Percentiles rank a stretch among this genome's conserved stretches.
Evolutionary conservation across 2,888 invertebrate species (phyloP).

Genomic region (Meghimatium bilineatum): DNA sequence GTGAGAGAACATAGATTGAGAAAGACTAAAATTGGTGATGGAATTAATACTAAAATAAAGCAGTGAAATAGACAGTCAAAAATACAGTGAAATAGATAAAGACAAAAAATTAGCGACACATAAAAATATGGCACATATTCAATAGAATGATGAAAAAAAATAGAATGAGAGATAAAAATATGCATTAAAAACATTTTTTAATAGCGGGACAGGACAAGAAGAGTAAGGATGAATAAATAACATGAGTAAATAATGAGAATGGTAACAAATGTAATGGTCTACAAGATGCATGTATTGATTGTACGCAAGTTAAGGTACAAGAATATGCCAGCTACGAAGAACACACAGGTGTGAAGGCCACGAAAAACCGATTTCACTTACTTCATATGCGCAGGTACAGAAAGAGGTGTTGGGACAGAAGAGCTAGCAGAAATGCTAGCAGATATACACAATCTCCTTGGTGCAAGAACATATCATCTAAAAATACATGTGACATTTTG

Average conservation of each 20-base stretch:
- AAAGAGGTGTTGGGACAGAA: background rate
- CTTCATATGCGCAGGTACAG: background rate
- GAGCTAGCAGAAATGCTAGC: constrained; percentile 1
- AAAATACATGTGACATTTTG: background rate
- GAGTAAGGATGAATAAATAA: background rate
- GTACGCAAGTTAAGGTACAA: background rate
- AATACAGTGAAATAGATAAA: no score
- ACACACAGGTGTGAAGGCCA: no score
- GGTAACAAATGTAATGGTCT: background rate
- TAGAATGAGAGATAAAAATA: no score
- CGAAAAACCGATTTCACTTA: no score
- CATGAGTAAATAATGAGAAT: background rate
- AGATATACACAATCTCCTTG: background rate
- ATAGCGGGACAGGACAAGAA: background rate
- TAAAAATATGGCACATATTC: no score
- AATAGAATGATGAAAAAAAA: no score
- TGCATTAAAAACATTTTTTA: no score
- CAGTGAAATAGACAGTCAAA: no score
- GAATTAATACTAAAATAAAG: no score
- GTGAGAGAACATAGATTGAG: no score
- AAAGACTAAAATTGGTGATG: no score
- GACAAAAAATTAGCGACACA: no score
- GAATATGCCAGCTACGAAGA: background rate
- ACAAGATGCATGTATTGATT: background rate
- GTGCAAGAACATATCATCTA: background rate